These are phyloP conservation scores for Lepidochrysops patricia DNA, from an alignment of 2,888 invertebrate genomes.

Conservation along the genomic window DNA sequence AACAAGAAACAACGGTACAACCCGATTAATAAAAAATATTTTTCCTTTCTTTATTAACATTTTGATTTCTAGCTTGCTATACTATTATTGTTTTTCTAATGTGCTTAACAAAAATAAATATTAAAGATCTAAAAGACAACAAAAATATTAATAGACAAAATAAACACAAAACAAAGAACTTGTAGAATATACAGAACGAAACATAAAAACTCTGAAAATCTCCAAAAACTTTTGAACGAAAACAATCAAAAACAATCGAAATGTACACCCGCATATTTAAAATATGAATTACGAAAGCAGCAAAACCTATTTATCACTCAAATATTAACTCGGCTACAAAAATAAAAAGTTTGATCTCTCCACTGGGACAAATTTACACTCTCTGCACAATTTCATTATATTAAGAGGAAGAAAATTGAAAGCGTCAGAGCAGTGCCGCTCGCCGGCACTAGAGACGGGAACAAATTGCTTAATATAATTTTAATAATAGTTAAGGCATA, in stretches of 20 bases:
- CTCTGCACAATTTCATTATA: slow-evolving; percentile 12
- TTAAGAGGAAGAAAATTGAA: slow-evolving; percentile 12
- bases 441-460: not conserved
- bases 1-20: too few species aligned
- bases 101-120: too few species aligned
- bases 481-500: slow-evolving; percentile 1
- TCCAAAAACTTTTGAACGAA: not conserved
- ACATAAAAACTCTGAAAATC: too few species aligned
- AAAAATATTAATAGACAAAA: too few species aligned
- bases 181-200: too few species aligned
- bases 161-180: too few species aligned
- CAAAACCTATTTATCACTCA: not conserved
- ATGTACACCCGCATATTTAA: not conserved
- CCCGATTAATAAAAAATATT: too few species aligned
- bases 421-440: slow-evolving; percentile 1
- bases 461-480: not conserved
- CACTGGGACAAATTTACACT: slow-evolving; percentile 12
- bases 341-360: slow-evolving; percentile 7
- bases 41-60: too few species aligned
- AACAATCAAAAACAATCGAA: not conserved
- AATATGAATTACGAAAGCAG: not conserved
- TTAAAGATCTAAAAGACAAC: too few species aligned
- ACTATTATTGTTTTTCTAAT: too few species aligned
- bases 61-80: too few species aligned
- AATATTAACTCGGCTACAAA: not conserved